Percentiles rank a stretch among this genome's conserved stretches.
Evolutionary conservation across 1,140 invertebrate genomes (phyloP).

Genomic region (Calephelis virginiensis): DNA sequence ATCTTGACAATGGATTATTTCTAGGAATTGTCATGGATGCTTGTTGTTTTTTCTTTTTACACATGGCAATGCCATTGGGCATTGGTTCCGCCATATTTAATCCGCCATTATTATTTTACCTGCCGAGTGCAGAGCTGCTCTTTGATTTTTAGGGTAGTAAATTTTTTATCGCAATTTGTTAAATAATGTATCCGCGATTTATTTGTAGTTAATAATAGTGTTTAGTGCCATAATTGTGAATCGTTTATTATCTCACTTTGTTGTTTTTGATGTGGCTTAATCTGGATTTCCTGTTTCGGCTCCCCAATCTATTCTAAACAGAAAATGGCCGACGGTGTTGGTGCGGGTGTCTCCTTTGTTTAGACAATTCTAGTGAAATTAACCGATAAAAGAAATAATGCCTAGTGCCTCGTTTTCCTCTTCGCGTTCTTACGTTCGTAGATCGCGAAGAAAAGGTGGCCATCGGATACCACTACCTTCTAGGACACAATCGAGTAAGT

Average conservation of each 20-base stretch:
- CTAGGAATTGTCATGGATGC: neutral
- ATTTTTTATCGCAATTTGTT: slow-evolving; percentile 60
- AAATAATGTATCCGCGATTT: slow-evolving; percentile 68
- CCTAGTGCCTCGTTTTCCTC: slow-evolving; percentile 93
- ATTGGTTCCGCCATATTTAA: slow-evolving; percentile 69
- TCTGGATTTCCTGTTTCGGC: slow-evolving; percentile 69
- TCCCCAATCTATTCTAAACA: slow-evolving; percentile 78
- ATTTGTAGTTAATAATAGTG: slow-evolving; percentile 62
- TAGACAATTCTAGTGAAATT: slow-evolving; percentile 78
- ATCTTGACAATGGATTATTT: slow-evolving; percentile 17
- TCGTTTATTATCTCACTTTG: slow-evolving; percentile 41
- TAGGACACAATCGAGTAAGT: slow-evolving; percentile 83
- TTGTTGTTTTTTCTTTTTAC: slow-evolving; percentile 29
- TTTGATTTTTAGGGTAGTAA: slow-evolving; percentile 63
- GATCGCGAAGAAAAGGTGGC: slow-evolving; percentile 91
- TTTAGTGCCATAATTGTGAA: slow-evolving; percentile 59
- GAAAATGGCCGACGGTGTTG: slow-evolving; percentile 83
- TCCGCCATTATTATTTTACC: slow-evolving; percentile 32
- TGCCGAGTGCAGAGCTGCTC: slow-evolving; percentile 56
- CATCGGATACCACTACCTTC: slow-evolving; percentile 90
- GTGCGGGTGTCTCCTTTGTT: slow-evolving; percentile 83
- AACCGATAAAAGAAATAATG: slow-evolving; percentile 83
- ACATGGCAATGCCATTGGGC: slow-evolving; percentile 49
- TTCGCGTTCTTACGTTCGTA: slow-evolving; percentile 90
- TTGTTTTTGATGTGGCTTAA: slow-evolving; percentile 58